Conservation (phyloP, 2,888 invertebrate genomes). For the Campoplex capitator region DNA sequence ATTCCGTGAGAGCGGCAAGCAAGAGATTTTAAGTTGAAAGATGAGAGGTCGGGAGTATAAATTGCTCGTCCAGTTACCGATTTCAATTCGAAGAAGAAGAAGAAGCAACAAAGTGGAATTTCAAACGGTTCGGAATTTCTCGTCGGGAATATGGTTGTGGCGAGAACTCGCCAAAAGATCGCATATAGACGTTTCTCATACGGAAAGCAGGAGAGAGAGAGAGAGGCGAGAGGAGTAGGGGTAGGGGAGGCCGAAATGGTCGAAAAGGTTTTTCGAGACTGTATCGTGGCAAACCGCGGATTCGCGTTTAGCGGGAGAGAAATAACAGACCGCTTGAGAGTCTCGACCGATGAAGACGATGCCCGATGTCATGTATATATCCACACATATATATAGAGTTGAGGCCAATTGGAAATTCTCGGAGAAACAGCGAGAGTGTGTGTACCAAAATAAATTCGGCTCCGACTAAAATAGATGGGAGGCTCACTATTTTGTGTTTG, state of each 20-base stretch:
- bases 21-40: background rate
- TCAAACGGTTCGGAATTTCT: slow-evolving; percentile 44
- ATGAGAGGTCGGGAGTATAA: background rate
- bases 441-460: slow-evolving; percentile 77
- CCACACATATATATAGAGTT: slow-evolving; percentile 2
- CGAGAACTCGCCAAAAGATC: slow-evolving; percentile 40
- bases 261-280: slow-evolving; percentile 45
- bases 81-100: background rate
- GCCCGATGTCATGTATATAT: slow-evolving; percentile 19
- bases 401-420: slow-evolving; percentile 70
- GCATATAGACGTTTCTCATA: slow-evolving; percentile 22
- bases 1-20: background rate
- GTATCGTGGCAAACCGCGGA: slow-evolving; percentile 36
- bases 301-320: slow-evolving; percentile 41
- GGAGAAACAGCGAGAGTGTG: slow-evolving; percentile 68
- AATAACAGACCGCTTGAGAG: slow-evolving; percentile 31
- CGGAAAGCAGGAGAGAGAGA: slow-evolving; percentile 6
- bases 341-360: slow-evolving; percentile 18
- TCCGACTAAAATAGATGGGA: slow-evolving; percentile 75
- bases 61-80: slow-evolving; percentile 19
- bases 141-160: slow-evolving; percentile 31
- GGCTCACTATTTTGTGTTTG: slow-evolving; percentile 76
- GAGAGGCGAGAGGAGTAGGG: background rate
- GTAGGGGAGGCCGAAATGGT: background rate
- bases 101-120: slow-evolving; percentile 35